Conservation (phyloP, 1,140 invertebrate species). For the Scaptomyza graminum region DNA sequence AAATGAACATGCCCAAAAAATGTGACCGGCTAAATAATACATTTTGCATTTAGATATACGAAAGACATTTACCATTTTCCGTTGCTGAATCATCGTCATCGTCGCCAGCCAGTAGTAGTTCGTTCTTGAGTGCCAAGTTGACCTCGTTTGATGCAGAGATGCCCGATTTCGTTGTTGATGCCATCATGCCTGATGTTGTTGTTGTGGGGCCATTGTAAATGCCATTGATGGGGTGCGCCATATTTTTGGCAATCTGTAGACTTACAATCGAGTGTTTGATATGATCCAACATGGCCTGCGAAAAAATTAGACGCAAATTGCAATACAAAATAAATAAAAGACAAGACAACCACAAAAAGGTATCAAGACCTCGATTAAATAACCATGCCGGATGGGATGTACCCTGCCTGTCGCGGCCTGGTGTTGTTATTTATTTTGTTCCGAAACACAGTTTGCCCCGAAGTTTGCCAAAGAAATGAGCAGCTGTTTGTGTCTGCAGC, state of each 20-base stretch:
- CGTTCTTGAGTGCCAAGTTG: slow-evolving; percentile 35
- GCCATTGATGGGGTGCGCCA: slow-evolving; percentile 93
- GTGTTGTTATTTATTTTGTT: slow-evolving; percentile 4
- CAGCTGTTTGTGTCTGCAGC: slow-evolving; percentile 40
- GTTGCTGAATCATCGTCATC: slow-evolving; percentile 79
- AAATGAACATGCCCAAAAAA: slow-evolving; percentile 10
- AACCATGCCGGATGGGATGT: slow-evolving; percentile 14
- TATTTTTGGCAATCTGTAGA: slow-evolving; percentile 98
- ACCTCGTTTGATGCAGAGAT: slow-evolving; percentile 37
- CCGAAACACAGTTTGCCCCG: slow-evolving; percentile 29
- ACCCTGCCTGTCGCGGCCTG: background rate
- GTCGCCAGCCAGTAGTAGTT: slow-evolving; percentile 51
- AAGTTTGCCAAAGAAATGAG: slow-evolving; percentile 50
- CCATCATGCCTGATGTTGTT: slow-evolving; percentile 15
- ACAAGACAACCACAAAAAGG: slow-evolving; percentile 12
- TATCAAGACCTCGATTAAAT: slow-evolving; percentile 38
- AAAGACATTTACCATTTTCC: slow-evolving; percentile 78
- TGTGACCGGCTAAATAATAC: slow-evolving; percentile 29
- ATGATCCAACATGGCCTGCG: slow-evolving; percentile 93
- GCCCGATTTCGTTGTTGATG: slow-evolving; percentile 18
- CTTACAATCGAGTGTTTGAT: slow-evolving; percentile 99
- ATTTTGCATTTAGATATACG: slow-evolving; percentile 24
- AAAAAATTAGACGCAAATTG: slow-evolving; percentile 28
- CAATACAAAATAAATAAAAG: background rate
- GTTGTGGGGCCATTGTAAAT: slow-evolving; percentile 88